Evolutionary conservation across 2,797 vertebrate species (phyloP).

Genomic region (Cyprinodon diabolis): DNA sequence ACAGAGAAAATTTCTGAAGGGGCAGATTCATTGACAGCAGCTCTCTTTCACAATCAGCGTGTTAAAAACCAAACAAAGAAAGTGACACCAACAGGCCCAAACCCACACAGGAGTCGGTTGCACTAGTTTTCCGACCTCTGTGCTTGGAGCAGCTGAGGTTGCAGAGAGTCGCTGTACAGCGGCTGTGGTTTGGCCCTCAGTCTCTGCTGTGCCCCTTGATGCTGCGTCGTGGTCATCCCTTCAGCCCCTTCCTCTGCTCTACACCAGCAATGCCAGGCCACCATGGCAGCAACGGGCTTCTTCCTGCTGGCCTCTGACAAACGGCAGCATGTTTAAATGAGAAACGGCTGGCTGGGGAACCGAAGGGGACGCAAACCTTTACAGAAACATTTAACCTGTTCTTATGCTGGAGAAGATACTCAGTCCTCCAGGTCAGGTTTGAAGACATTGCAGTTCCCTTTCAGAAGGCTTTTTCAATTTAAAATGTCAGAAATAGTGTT

Average conservation of each 20-base stretch:
- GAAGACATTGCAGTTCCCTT: too few relatives aligned
- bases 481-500: too few relatives aligned
- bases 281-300: conserved; percentile 26
- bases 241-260: conserved; percentile 20
- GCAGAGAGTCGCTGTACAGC: conserved; percentile 11
- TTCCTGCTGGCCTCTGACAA: too few relatives aligned
- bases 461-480: too few relatives aligned
- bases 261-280: conserved; percentile 25
- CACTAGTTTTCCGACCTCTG: conserved; percentile 67
- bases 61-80: background rate
- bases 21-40: conserved; percentile 20
- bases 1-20: conserved; percentile 63
- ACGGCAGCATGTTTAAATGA: too few relatives aligned
- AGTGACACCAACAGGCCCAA: background rate
- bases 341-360: too few relatives aligned
- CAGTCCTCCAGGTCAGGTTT: too few relatives aligned
- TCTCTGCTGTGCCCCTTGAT: conserved; percentile 22
- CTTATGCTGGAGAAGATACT: too few relatives aligned
- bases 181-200: conserved; percentile 57
- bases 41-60: conserved; percentile 6
- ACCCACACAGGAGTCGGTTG: conserved; percentile 63
- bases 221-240: conserved; percentile 67
- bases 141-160: conserved; percentile 38
- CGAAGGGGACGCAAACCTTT: too few relatives aligned
- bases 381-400: too few relatives aligned